Base-by-base conservation (phyloP, 2,888 invertebrate species). In the Ferrisia virgata region DNA sequence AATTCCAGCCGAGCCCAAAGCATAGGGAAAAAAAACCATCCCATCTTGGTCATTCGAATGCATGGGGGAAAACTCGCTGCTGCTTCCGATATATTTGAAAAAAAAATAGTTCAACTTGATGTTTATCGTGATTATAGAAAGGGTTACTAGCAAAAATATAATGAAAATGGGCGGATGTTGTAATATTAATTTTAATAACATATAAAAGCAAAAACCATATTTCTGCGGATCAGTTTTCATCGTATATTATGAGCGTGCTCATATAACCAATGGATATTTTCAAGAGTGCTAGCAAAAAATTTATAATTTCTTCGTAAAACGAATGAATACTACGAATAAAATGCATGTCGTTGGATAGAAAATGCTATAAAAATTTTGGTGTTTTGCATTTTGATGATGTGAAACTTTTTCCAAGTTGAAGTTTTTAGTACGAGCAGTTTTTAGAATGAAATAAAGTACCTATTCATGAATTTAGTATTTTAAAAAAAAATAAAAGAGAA, bases 181-280 rank as follows among this genome's bases (percentile, higher is more conserved):
- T 80, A 80, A 53, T 80, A 80, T 80, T 80, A 80, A 80, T 80
- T 80, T 80, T 80, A 80, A 80, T 80, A 76, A 76, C 72, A 76
- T 76, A 11, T 76, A 76, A 36, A 76, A 76, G 72, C 72, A 76
- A 36, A 76, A 76, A 36, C 31, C 72, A 76, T 76, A 76, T 64
- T 64, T 64, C 64, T 64, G 15, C 64, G 28, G 64, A 64, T 64
- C 64, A 64, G 64, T 13, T 64, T 64, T 64, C 64, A 64, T 64
- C 64, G 64, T 64, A 64, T 64, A 64, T 64, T 64, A 64, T 64
- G 15, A 25, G 15, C 28, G 64, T 15, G 28, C 64, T 64, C 25
- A 15, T 64, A 28, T 64, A 64, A 64, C 64, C 28, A 64, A 64
- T 28, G 28, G 28, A 64, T 64, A 28, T 64, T 53, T 64, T 28